These are phyloP conservation scores for Leucopsar rothschildi DNA, from an alignment of 2,113 vertebrate genomes.

Conservation along the genomic window DNA sequence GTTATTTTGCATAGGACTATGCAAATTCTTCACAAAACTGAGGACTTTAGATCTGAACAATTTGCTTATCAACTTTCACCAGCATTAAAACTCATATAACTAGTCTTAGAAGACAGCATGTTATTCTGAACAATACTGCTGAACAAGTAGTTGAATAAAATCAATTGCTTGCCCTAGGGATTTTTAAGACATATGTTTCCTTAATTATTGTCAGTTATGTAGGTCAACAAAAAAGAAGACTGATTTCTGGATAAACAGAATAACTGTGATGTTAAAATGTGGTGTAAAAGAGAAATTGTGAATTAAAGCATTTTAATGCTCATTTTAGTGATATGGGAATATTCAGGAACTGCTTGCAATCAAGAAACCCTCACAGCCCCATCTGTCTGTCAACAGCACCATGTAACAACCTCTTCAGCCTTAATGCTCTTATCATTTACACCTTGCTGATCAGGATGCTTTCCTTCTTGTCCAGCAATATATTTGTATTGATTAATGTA, in stretches of 20 bases:
- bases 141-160: conserved; percentile 34
- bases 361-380: background rate
- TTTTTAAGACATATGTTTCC: background rate
- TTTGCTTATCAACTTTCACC: background rate
- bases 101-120: background rate
- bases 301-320: conserved; percentile 1
- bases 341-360: background rate
- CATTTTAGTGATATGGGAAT: background rate
- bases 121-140: conserved; percentile 8
- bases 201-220: conserved; percentile 11
- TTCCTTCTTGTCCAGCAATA: background rate
- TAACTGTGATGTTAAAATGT: background rate
- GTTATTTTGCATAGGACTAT: background rate
- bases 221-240: conserved; percentile 38
- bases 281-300: background rate
- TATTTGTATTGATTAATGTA: background rate
- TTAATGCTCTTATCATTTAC: background rate
- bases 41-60: background rate
- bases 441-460: background rate
- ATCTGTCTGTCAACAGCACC: background rate
- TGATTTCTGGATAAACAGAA: background rate
- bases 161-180: background rate
- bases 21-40: background rate
- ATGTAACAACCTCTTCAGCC: background rate
- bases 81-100: conserved; percentile 2